Percentiles rank a stretch among this genome's conserved stretches.
These are phyloP conservation scores for Anguilla anguilla DNA, from an alignment of 2,797 vertebrate genomes.

Conservation along the genomic window DNA sequence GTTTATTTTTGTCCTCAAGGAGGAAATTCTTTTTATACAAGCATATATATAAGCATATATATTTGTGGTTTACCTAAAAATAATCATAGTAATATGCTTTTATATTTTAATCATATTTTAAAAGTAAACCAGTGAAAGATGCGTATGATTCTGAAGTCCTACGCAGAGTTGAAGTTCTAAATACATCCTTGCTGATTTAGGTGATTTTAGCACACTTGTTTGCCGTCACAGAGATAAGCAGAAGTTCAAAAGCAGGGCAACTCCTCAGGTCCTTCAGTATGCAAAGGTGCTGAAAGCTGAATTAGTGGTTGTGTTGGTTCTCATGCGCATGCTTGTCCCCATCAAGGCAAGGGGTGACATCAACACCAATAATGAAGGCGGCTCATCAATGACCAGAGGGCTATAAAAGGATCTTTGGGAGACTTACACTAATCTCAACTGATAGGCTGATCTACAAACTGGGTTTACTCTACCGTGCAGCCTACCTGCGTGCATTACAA, in stretches of 20 bases:
- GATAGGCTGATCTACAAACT: conserved; percentile 71
- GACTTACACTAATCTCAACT: conserved; percentile 32
- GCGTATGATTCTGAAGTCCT: neutral
- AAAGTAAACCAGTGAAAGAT: neutral
- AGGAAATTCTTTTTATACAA: too few species aligned
- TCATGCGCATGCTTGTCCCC: conserved; percentile 48
- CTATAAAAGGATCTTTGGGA: conserved; percentile 36
- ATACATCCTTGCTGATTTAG: conserved; percentile 40
- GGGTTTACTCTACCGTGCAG: conserved; percentile 51
- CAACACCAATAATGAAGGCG: conserved; percentile 77
- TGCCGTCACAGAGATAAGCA: conserved; percentile 51
- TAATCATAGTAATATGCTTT: too few species aligned
- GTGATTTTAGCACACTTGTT: conserved; percentile 32
- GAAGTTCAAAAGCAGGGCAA: conserved; percentile 61
- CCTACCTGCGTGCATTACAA: conserved; percentile 57
- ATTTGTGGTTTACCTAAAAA: neutral
- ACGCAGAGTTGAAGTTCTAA: conserved; percentile 58
- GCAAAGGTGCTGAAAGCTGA: conserved; percentile 75
- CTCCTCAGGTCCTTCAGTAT: conserved; percentile 46
- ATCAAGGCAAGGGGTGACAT: conserved; percentile 78
- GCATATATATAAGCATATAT: neutral
- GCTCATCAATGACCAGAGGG: conserved; percentile 76
- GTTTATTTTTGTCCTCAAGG: neutral
- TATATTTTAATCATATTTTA: neutral
- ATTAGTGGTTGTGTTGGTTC: conserved; percentile 67